Conservation (phyloP, 2,888 invertebrate species). For the Leptinotarsa haldemani region DNA sequence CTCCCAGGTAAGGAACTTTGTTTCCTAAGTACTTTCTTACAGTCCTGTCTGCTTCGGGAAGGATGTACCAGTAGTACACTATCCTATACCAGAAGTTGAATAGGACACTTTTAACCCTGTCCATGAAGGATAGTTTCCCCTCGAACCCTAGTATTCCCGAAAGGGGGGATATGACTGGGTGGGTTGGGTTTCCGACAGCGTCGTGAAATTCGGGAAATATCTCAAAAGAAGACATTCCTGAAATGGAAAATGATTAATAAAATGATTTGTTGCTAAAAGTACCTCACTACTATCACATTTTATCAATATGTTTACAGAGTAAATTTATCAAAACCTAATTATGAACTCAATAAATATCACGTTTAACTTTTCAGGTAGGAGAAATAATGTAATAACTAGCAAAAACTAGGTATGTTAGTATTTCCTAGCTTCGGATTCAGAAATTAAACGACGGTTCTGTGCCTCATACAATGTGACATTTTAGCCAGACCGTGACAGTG, state of each 20-base stretch:
- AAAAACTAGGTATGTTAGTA: too few species aligned
- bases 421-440: too few species aligned
- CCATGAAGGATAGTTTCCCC: conserved; percentile 27
- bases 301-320: too few species aligned
- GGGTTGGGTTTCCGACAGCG: conserved; percentile 52
- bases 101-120: conserved; percentile 39
- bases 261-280: too few species aligned
- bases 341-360: too few species aligned
- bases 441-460: too few species aligned
- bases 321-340: too few species aligned
- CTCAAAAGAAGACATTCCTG: conserved; percentile 48
- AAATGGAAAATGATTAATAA: background rate
- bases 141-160: conserved; percentile 23
- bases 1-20: conserved; percentile 45
- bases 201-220: conserved; percentile 44
- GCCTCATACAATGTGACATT: too few species aligned
- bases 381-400: too few species aligned
- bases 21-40: conserved; percentile 52
- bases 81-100: conserved; percentile 41
- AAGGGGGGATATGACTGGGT: conserved; percentile 53
- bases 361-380: too few species aligned
- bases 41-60: conserved; percentile 38
- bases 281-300: too few species aligned
- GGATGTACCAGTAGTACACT: conserved; percentile 36
- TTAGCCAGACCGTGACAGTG: too few species aligned